phyloP scores from a whole-genome alignment of 2,888 invertebrate genomes.

The Sarcophaga subvicina region DNA sequence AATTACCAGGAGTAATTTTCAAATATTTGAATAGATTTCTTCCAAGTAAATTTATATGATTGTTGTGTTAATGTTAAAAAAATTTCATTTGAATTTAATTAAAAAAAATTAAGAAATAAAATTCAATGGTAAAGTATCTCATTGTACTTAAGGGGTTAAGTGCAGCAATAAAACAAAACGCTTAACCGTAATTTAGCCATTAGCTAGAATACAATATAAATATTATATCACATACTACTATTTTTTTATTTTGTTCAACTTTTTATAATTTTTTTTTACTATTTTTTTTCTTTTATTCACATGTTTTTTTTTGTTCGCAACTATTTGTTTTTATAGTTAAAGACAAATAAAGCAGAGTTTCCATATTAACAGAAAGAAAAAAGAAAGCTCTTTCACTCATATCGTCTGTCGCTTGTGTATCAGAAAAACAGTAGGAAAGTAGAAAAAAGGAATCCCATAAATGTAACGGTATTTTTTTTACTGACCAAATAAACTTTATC shows the following conservation, averaged over 20 bases:
- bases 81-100: no score
- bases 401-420: background rate
- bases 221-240: constrained; percentile 32
- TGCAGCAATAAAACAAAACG: constrained; percentile 7
- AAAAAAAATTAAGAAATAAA: no score
- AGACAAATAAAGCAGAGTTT: constrained; percentile 45
- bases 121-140: background rate
- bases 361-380: background rate
- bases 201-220: constrained; percentile 50
- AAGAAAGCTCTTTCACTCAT: background rate
- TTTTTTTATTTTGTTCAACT: constrained; percentile 23
- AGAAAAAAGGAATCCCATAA: constrained; percentile 17
- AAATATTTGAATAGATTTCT: no score
- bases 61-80: no score
- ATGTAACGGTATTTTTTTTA: constrained; percentile 40
- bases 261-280: constrained; percentile 1
- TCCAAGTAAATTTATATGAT: no score
- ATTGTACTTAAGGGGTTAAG: constrained; percentile 13
- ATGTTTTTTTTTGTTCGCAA: constrained; percentile 7
- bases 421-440: background rate
- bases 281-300: background rate
- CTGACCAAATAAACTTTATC: constrained; percentile 54
- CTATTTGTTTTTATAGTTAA: constrained; percentile 9
- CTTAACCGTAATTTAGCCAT: constrained; percentile 51
- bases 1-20: no score